Percentiles rank a stretch among this genome's conserved stretches.
phyloP scores from a whole-genome alignment of 2,113 vertebrate species.

The Microcebus griseorufus region DNA sequence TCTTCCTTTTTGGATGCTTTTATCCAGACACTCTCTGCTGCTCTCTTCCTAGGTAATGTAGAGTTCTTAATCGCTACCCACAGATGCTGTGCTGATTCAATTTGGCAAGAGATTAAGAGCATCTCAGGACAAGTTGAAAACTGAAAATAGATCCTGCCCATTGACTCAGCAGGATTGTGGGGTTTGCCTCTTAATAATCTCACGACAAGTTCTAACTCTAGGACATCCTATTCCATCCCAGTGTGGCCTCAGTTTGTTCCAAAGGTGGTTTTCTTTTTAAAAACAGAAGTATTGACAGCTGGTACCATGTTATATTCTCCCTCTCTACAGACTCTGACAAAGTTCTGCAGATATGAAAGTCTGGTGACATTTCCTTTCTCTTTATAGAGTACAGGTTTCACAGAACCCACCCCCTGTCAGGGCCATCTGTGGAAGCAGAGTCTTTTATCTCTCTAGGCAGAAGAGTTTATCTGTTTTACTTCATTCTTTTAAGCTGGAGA shows the following conservation, averaged over 20 bases:
- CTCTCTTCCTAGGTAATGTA: slow-evolving; percentile 40
- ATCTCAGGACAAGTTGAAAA: slow-evolving; percentile 60
- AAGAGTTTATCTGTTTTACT: slow-evolving; percentile 21
- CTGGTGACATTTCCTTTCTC: slow-evolving; percentile 48
- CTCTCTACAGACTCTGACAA: slow-evolving; percentile 10
- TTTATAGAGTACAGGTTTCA: slow-evolving; percentile 22
- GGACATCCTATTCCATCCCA: slow-evolving; percentile 17
- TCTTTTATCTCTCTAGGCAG: neutral
- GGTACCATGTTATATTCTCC: slow-evolving; percentile 17
- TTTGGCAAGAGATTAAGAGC: slow-evolving; percentile 57
- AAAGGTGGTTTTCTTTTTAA: slow-evolving; percentile 59
- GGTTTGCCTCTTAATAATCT: slow-evolving; percentile 30
- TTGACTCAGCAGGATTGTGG: slow-evolving; percentile 46
- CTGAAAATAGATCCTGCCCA: slow-evolving; percentile 59
- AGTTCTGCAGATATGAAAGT: slow-evolving; percentile 35
- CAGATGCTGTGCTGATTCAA: slow-evolving; percentile 47
- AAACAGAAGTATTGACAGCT: slow-evolving; percentile 52
- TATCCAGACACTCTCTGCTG: neutral
- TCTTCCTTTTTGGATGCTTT: neutral
- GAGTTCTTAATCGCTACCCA: slow-evolving; percentile 13
- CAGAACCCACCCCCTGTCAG: neutral
- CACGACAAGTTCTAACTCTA: slow-evolving; percentile 23
- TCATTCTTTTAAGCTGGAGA: slow-evolving; percentile 44
- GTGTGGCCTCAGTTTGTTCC: slow-evolving; percentile 62
- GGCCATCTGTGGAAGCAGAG: slow-evolving; percentile 24